Evolutionary conservation across 2,797 vertebrate species (phyloP).

Genomic region (Orientallactaga sibirica): DNA sequence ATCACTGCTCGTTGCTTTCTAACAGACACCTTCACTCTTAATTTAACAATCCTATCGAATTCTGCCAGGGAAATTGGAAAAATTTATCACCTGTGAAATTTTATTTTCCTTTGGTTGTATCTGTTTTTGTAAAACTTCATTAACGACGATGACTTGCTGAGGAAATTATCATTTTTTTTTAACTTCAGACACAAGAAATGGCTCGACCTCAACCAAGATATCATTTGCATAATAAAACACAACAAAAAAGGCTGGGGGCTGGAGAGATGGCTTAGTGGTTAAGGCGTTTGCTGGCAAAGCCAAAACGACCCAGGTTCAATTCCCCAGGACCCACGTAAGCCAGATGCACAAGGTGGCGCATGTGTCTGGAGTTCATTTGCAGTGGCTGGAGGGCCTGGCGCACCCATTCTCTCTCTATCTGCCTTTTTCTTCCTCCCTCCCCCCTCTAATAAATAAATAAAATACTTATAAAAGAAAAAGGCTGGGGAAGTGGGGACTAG

Average conservation of each 20-base stretch:
- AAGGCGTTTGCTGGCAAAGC: too few relatives aligned
- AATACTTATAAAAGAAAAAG: background rate
- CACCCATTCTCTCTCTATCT: too few relatives aligned
- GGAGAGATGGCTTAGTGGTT: too few relatives aligned
- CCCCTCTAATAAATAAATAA: too few relatives aligned
- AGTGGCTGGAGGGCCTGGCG: too few relatives aligned
- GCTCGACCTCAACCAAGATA: slow-evolving; percentile 83
- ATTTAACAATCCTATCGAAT: slow-evolving; percentile 97
- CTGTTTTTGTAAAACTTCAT: slow-evolving; percentile 95
- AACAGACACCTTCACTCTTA: slow-evolving; percentile 95
- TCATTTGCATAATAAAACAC: slow-evolving; percentile 86
- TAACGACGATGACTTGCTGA: slow-evolving; percentile 94
- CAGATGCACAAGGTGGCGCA: too few relatives aligned
- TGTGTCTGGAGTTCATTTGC: too few relatives aligned
- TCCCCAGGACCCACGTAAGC: too few relatives aligned
- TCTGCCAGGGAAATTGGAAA: slow-evolving; percentile 98
- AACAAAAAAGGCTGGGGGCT: slow-evolving; percentile 34
- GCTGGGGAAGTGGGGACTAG: background rate
- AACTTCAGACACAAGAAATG: slow-evolving; percentile 84
- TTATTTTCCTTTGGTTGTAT: slow-evolving; percentile 95
- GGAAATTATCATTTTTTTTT: slow-evolving; percentile 92
- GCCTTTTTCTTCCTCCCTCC: too few relatives aligned
- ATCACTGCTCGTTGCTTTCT: slow-evolving; percentile 93
- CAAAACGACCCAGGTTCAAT: too few relatives aligned
- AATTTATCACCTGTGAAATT: slow-evolving; percentile 99